phyloP scores from a whole-genome alignment of 2,113 vertebrate species.

The Mugil cephalus region DNA sequence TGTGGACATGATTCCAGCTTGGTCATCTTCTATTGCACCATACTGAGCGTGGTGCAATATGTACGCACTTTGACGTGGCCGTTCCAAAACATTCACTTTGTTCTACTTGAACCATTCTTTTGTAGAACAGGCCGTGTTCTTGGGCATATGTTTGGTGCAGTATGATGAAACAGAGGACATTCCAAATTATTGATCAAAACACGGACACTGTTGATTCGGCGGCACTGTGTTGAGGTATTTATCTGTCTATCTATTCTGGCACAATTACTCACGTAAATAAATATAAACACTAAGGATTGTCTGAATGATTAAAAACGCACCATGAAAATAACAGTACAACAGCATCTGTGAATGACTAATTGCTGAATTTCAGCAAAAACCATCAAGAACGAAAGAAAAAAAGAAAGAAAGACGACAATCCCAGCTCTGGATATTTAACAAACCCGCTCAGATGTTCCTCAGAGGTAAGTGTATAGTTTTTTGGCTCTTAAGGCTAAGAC shows the following conservation, averaged over 20 bases:
- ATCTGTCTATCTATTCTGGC: not conserved
- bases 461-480: slow-evolving; percentile 27
- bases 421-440: not conserved
- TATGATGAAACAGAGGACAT: too few relatives aligned
- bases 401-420: not conserved
- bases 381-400: not conserved
- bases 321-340: not conserved
- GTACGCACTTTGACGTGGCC: too few relatives aligned
- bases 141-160: too few relatives aligned
- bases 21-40: too few relatives aligned
- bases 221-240: not conserved
- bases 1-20: too few relatives aligned
- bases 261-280: not conserved
- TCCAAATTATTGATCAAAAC: not conserved
- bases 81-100: too few relatives aligned
- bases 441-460: slow-evolving; percentile 14
- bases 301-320: not conserved
- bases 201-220: not conserved
- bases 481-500: slow-evolving; percentile 49
- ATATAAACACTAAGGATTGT: slow-evolving; percentile 1
- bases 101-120: too few relatives aligned
- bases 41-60: too few relatives aligned
- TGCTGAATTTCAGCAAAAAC: not conserved
- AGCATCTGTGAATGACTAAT: not conserved
- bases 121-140: too few relatives aligned